Evolutionary conservation across 1,140 invertebrate genomes (phyloP).

Genomic region (Dendrolimus kikuchii): DNA sequence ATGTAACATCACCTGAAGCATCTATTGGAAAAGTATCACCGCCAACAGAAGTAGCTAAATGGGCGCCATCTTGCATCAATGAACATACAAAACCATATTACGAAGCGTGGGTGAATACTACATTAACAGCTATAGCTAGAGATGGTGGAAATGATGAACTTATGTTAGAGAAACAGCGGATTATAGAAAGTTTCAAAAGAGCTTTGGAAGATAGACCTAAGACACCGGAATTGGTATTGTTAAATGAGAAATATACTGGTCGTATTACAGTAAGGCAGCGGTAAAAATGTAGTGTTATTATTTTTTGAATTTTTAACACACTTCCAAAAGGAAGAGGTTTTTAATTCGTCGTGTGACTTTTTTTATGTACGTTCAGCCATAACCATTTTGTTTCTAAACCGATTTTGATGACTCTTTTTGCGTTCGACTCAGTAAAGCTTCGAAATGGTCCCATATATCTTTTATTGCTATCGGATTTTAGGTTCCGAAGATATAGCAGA

Average conservation of each 20-base stretch:
- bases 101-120: constrained; percentile 50
- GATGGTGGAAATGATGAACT: constrained; percentile 15
- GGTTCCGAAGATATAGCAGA: too few species aligned
- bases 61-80: constrained; percentile 30
- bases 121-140: constrained; percentile 30
- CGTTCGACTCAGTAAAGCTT: too few species aligned
- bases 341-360: neutral
- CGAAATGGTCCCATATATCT: too few species aligned
- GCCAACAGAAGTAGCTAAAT: constrained; percentile 45
- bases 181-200: constrained; percentile 20
- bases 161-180: constrained; percentile 19
- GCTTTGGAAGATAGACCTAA: constrained; percentile 14
- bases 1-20: constrained; percentile 16
- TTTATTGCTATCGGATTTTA: too few species aligned
- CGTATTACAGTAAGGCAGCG: constrained; percentile 34
- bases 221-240: constrained; percentile 28
- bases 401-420: too few species aligned
- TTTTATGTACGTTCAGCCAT: too few species aligned
- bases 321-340: neutral
- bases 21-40: constrained; percentile 16
- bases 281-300: constrained; percentile 9
- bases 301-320: neutral
- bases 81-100: constrained; percentile 47
- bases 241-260: constrained; percentile 40
- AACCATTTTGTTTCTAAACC: too few species aligned